Evolutionary conservation across 2,113 vertebrate species (phyloP), one percentile per base, ranked within the genome.

Genomic region (Chitala chitala): DNA sequence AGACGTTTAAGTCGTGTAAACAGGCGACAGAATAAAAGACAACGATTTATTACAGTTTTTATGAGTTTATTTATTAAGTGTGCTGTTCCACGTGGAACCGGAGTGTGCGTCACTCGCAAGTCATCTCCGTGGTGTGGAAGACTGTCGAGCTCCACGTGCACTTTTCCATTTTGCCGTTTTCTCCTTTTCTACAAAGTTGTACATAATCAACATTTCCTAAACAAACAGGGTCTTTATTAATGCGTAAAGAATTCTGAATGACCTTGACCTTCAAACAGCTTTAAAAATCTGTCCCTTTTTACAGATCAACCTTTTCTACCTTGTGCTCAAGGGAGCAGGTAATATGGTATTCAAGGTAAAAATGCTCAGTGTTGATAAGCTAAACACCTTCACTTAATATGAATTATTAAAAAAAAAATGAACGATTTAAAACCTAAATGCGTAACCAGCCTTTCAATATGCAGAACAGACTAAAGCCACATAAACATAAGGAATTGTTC

Each of bases 1-100:
- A n/a, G n/a, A n/a, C n/a, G n/a, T n/a, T n/a, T n/a, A n/a, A n/a
- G n/a, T n/a, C n/a, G n/a, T n/a, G n/a, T n/a, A n/a, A n/a, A n/a
- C n/a, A n/a, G n/a, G n/a, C n/a, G n/a, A n/a, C n/a, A n/a, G n/a
- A n/a, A n/a, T n/a, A n/a, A n/a, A n/a, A n/a, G n/a, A n/a, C n/a
- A n/a, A n/a, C n/a, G n/a, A n/a, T n/a, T n/a, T n/a, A n/a, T n/a
- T n/a, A n/a, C n/a, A n/a, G n/a, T n/a, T n/a, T n/a, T n/a, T n/a
- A n/a, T n/a, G n/a, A n/a, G n/a, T n/a, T n/a, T n/a, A 85, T 90
- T 89, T 90, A 90, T 79, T 80, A 81, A 85, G 87, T 83, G 81
- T 82, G 84, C 87, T 78, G 79, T 78, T n/a, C n/a, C n/a, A 84
- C 82, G 84, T 86, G 70, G 79, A 86, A 89, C 75, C 80, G 78